These are phyloP conservation scores for Merops nubicus DNA, from an alignment of 2,113 vertebrate genomes.

Conservation along the genomic window DNA sequence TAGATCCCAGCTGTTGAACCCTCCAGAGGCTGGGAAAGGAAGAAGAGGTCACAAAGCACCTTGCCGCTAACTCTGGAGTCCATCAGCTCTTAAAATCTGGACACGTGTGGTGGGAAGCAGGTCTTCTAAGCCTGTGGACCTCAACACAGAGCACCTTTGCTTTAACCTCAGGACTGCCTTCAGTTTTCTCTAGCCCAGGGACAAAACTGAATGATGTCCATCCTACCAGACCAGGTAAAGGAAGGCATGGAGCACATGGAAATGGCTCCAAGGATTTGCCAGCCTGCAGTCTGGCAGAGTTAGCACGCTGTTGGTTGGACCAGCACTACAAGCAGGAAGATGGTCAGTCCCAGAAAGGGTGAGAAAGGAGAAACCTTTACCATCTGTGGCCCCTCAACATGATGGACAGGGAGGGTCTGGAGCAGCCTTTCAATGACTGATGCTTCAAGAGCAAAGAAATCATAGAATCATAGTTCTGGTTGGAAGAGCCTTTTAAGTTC, in stretches of 20 bases:
- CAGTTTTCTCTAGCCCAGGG: not conserved
- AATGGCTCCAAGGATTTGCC: not conserved
- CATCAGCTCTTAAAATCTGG: not conserved
- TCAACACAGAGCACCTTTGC: not conserved
- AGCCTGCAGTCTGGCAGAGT: not conserved
- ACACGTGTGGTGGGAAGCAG: fast-evolving
- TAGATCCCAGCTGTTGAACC: not conserved
- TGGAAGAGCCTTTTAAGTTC: not conserved
- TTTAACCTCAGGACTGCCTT: not conserved
- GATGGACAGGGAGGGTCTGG: not conserved
- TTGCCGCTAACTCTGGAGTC: not conserved
- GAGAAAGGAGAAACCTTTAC: not conserved
- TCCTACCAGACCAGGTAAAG: not conserved
- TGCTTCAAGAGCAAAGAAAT: not conserved
- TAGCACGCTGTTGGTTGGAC: not conserved
- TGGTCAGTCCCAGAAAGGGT: not conserved
- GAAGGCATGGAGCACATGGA: not conserved
- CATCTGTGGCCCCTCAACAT: not conserved
- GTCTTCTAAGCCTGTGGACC: not conserved
- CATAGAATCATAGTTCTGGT: not conserved
- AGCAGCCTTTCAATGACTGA: not conserved
- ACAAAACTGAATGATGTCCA: not conserved
- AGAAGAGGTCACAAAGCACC: not conserved
- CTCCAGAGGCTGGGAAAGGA: not conserved
- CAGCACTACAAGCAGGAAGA: not conserved